Conservation (phyloP, 2,888 invertebrate species). For the Polyploca ridens region DNA sequence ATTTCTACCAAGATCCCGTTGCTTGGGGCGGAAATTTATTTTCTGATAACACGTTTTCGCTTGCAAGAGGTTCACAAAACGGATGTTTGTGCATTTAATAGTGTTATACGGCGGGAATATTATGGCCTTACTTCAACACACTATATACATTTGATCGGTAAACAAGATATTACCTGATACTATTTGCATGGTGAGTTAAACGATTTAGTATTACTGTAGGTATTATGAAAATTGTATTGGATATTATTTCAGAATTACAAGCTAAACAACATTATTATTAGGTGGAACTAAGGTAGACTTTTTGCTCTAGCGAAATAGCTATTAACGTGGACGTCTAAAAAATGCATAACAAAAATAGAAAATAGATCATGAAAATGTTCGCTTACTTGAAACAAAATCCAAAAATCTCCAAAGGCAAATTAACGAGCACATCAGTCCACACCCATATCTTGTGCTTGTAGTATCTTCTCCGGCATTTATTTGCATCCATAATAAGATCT, state of each 20-base stretch:
- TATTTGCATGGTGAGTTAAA: too few relatives aligned
- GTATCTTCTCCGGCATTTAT: constrained; percentile 67
- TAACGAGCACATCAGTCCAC: constrained; percentile 64
- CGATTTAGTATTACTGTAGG: too few relatives aligned
- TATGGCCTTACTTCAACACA: not conserved
- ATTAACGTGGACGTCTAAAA: too few relatives aligned
- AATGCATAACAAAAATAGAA: too few relatives aligned
- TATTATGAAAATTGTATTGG: too few relatives aligned
- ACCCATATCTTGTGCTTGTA: constrained; percentile 61
- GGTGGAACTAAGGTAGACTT: too few relatives aligned
- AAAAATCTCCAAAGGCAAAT: constrained; percentile 64
- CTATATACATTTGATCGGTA: not conserved
- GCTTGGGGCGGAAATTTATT: constrained; percentile 13
- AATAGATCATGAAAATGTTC: too few relatives aligned
- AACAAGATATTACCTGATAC: not conserved
- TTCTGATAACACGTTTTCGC: constrained; percentile 9
- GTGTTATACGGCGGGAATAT: not conserved
- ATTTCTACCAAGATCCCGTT: constrained; percentile 9
- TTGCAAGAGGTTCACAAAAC: not conserved
- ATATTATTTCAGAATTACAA: too few relatives aligned
- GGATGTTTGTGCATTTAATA: not conserved
- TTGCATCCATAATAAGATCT: constrained; percentile 55
- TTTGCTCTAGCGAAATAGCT: too few relatives aligned
- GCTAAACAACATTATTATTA: too few relatives aligned
- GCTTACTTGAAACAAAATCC: constrained; percentile 67